Evolutionary conservation across 1,140 invertebrate genomes (phyloP), one percentile per base, ranked within the genome.

Genomic region (Drosophila ercepeae): DNA sequence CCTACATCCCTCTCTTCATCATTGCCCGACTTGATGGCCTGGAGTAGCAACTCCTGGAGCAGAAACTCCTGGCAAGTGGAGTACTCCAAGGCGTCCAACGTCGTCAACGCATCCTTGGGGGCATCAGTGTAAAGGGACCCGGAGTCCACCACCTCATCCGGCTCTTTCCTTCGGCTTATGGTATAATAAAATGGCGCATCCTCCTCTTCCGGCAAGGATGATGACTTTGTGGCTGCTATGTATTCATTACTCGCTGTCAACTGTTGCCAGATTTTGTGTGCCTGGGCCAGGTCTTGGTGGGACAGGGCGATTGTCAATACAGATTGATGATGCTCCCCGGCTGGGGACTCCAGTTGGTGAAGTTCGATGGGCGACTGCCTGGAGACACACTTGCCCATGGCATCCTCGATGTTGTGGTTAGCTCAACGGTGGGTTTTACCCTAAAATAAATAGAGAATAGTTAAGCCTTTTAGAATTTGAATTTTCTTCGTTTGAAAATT

Each of bases 321-420:
- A 71, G 90, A 90, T 61, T 90, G 84, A 86, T 91, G 90, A 76
- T 91, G 81, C 75, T 45, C 46, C 19, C 46, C 39, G 63, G 19
- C 36, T 4, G 49, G 63, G 63, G 60, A 53, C 49, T 41, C 54
- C 8, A 60, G 34, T 3, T 25, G 14, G 25, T 41, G 49, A 27
- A 60, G 78, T 39, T 39, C 68, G 29, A 54, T 18, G 9, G 55
- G 23, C 23, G 78, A 55, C 68, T 84, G 81, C 42, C 81, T 74
- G 19, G 90, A 91, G 42, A 91, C 78, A 75, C 90, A 91, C 90
- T 91, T 91, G 77, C 90, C 90, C 90, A 91, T 91, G 65, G 78
- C 69, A 57, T 65, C 51, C 32, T 34, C 6, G 29, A 7, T 13
- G 32, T 4, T 13, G 4, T 23, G 21, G 21, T 23, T 18, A 27